phyloP scores from a whole-genome alignment of 2,113 vertebrate species.

The Hemiscyllium ocellatum region DNA sequence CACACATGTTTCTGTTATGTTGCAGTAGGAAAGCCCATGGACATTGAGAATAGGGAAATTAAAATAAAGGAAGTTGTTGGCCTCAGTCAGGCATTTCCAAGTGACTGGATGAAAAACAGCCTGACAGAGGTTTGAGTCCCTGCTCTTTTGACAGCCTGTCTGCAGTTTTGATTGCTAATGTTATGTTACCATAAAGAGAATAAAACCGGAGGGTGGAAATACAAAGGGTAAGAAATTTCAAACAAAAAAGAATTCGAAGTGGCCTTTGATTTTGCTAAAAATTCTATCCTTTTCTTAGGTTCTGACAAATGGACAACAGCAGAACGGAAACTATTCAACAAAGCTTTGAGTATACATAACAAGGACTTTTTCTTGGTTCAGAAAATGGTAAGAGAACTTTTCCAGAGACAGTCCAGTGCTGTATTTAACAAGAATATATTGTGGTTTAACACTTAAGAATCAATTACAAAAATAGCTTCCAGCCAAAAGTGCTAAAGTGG shows the following conservation, averaged over 20 bases:
- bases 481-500: neutral
- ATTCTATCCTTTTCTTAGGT: conserved; percentile 51
- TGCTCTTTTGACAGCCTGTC: neutral
- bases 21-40: neutral
- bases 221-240: neutral
- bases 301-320: conserved; percentile 73
- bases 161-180: neutral
- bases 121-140: neutral
- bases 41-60: neutral
- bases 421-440: neutral
- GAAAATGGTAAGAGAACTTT: conserved; percentile 62
- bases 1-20: neutral
- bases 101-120: neutral
- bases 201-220: neutral
- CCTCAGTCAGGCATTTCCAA: neutral
- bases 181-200: neutral
- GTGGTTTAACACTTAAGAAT: neutral
- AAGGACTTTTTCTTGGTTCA: conserved; percentile 82
- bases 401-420: neutral
- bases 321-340: conserved; percentile 70
- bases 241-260: neutral
- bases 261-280: neutral
- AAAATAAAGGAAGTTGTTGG: neutral
- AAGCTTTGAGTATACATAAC: conserved; percentile 69
- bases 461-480: neutral